Base-by-base conservation (phyloP, 30 jellyfish, hydroid and myxozoan species). In the Aurelia aurita region DNA sequence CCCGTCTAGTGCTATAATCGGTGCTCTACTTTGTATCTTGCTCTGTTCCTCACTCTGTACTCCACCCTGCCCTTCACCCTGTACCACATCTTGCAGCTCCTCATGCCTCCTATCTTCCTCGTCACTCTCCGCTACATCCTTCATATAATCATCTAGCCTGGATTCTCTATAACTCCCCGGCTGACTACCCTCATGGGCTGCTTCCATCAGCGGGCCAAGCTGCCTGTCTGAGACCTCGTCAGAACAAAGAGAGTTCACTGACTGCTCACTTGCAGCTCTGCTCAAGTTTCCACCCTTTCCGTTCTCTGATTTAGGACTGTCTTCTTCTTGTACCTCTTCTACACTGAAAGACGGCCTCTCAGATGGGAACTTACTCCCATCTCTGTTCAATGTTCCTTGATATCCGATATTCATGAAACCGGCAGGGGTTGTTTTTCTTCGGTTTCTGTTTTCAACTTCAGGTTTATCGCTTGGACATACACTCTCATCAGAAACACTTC, bases 161-260 rank as follows among this genome's bases (percentile, higher is more conserved):
- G 57, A 58, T 43, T 65, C 80, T 22, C 80, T 64, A 62, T 65
- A 62, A 79, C 72, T 63, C 21, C 72, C 89, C 3, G 64, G 58
- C 57, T 68, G 79, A 20, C 71, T 45, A 1, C 82, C 85, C 18
- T 82, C 92, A 51, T 58, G 54, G n/a, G 92, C 27, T 22, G 83
- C 43, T 35, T 82, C 92, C 54, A 82, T 55, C 79, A 82, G 26
- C 49, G 92, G 70, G 53, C 71, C 92, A 7, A 82, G 85, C 62
- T 69, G 92, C 35, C 79, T 69, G 22, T 82, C 92, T 2, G 82
- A 82, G 5, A 66, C 80, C 60, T 82, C 92, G 35, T 82, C 92
- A 15, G 92, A 82, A 68, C 92, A 82, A 45, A 82, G 19, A n/a
- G 92, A 82, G 43, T 67, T 82, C n/a, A 82, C 92, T 1, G 92